phyloP scores from a whole-genome alignment of 2,797 vertebrate genomes.

The Syngnathus rostellatus region DNA sequence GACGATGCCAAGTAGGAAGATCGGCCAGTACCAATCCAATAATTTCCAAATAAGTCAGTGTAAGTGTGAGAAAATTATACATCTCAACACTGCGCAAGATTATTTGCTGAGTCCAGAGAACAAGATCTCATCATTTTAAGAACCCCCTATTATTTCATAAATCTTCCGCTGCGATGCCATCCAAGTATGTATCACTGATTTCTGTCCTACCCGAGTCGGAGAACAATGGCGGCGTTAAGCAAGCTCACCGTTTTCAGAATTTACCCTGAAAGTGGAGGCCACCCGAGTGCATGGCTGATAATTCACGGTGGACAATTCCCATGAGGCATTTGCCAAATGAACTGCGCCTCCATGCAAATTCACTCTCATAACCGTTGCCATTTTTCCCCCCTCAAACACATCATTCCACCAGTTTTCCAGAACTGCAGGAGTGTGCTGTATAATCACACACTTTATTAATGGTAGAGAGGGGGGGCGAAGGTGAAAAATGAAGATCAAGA shows the following conservation, averaged over 20 bases:
- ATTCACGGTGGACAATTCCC: background rate
- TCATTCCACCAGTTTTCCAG: background rate
- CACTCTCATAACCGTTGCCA: background rate
- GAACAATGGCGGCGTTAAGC: conserved; percentile 45
- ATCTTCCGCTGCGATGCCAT: conserved; percentile 28
- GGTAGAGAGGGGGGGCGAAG: conserved; percentile 11
- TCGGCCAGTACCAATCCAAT: conserved; percentile 36
- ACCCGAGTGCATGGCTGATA: conserved; percentile 7
- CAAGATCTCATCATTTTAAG: conserved; percentile 42
- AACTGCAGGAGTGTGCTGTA: background rate
- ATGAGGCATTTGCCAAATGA: background rate
- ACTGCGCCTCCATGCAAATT: background rate
- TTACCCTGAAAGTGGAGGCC: conserved; percentile 19
- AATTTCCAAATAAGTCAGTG: conserved; percentile 39
- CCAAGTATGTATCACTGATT: conserved; percentile 43
- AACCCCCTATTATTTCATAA: conserved; percentile 46
- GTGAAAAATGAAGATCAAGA: conserved; percentile 33
- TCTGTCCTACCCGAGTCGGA: conserved; percentile 16
- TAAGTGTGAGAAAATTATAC: conserved; percentile 43
- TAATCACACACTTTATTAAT: conserved; percentile 11
- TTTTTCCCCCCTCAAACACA: background rate
- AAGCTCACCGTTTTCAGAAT: conserved; percentile 14
- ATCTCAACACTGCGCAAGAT: conserved; percentile 20
- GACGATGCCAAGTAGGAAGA: conserved; percentile 15
- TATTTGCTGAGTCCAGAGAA: conserved; percentile 45